phyloP scores from a whole-genome alignment of 2,797 vertebrate species.

The Chloroceryle amazona region DNA sequence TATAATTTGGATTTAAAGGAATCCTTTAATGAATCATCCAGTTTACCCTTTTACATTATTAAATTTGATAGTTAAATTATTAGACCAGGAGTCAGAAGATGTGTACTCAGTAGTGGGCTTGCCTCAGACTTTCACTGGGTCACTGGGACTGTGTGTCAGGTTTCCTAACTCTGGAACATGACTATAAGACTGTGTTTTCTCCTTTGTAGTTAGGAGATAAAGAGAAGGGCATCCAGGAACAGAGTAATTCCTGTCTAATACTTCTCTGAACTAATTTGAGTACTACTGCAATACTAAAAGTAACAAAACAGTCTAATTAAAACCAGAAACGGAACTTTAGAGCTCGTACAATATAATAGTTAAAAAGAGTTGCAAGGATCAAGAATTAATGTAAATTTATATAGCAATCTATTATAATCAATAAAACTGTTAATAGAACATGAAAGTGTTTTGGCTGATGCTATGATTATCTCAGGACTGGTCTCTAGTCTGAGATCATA shows the following conservation, averaged over 20 bases:
- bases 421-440: background rate
- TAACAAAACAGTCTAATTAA: background rate
- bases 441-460: background rate
- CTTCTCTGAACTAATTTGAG: background rate
- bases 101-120: background rate
- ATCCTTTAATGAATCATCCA: background rate
- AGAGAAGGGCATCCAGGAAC: fast-evolving
- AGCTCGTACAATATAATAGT: background rate
- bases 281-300: background rate
- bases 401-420: background rate
- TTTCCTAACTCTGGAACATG: background rate
- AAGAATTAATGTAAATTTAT: background rate
- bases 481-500: background rate
- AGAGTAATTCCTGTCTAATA: background rate
- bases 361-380: background rate
- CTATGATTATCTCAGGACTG: background rate
- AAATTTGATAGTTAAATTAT: background rate
- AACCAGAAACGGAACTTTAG: background rate
- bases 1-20: background rate
- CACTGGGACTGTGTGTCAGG: background rate
- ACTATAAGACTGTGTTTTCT: background rate
- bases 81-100: background rate
- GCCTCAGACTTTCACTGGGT: background rate
- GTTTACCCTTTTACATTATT: background rate
- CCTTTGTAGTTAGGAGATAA: background rate